Evolutionary conservation across 2,888 invertebrate genomes (phyloP), one percentile per base, ranked within the genome.

Genomic region (Rhodophaea formosa): DNA sequence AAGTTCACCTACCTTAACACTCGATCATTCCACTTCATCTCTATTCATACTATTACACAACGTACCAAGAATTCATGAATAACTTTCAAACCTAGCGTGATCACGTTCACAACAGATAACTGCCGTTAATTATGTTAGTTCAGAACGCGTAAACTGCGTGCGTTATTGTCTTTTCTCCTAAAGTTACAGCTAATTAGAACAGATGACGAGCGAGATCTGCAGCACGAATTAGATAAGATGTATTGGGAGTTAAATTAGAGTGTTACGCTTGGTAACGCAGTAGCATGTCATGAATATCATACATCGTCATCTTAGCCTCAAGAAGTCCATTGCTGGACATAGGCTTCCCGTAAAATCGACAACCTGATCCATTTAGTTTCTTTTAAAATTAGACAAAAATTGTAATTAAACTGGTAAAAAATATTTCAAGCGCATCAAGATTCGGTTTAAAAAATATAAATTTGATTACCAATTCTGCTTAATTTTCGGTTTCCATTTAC

Each of bases 41-140:
- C 7, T 51, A 51, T 51, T 51, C 39, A 51, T 35, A 51, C 5
- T 35, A 15, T 51, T 51, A 51, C 51, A 51, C 35, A 51, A 51
- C 17, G n/a, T 35, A 6, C 23, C n/a, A 16, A 32, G 49, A 32
- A 35, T 39, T n/a, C 16, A 51, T 51, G 51, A 51, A 51, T 51
- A 35, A 51, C 51, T 51, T 51, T 51, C 51, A 16, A 16, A 39
- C 12, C 23, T 39, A 35, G 35, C 39, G 23, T 23, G 23, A 23
- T 23, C 35, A 51, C 23, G 23, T 23, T 2, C 5, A 51, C 16
- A 17, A 10, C 8, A 51, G 51, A 51, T 51, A 51, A 51, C 23
- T 5, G 17, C 35, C 35, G 8, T 6, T 35, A 51, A 51, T 51
- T 51, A 51, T 17, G 51, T 17, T 39, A 17, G 32, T 39, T 16